These are phyloP conservation scores for Acanthopleura granulata DNA, from an alignment of 2,888 invertebrate species.

Conservation along the genomic window DNA sequence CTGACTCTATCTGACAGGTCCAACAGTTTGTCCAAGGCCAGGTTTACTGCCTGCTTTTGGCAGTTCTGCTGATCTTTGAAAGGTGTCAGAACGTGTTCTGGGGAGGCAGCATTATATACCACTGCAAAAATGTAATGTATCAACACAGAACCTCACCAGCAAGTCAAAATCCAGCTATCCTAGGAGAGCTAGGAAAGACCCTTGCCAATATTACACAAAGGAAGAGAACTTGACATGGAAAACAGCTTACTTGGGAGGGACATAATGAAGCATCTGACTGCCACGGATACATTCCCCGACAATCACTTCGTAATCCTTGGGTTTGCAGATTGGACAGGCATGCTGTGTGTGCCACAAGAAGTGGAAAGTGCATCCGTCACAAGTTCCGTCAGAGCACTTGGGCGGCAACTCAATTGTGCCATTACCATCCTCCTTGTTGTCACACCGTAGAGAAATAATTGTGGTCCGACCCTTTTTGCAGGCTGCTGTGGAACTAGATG, in stretches of 20 bases:
- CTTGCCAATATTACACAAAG: too few relatives aligned
- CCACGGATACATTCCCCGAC: conserved; percentile 74
- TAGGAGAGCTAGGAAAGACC: too few relatives aligned
- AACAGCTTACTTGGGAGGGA: conserved; percentile 53
- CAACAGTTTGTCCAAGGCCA: too few relatives aligned
- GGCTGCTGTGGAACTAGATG: conserved; percentile 67
- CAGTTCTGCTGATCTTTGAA: too few relatives aligned
- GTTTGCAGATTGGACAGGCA: conserved; percentile 74
- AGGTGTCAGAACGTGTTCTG: too few relatives aligned
- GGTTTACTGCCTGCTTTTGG: too few relatives aligned
- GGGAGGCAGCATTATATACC: too few relatives aligned
- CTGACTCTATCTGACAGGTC: too few relatives aligned
- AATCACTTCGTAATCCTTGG: conserved; percentile 66
- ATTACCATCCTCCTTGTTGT: conserved; percentile 61
- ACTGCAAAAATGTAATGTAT: too few relatives aligned
- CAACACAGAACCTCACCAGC: too few relatives aligned
- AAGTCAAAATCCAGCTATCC: too few relatives aligned
- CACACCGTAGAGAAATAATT: conserved; percentile 73
- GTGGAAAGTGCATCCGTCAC: conserved; percentile 76
- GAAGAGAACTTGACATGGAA: background rate
- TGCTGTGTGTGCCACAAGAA: conserved; percentile 71
- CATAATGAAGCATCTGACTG: conserved; percentile 73
- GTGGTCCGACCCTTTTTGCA: conserved; percentile 74
- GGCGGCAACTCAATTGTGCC: conserved; percentile 69
- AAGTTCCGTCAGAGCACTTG: conserved; percentile 74